Conservation (phyloP, 2,888 invertebrate genomes). For the Stegana nigrithorax region DNA sequence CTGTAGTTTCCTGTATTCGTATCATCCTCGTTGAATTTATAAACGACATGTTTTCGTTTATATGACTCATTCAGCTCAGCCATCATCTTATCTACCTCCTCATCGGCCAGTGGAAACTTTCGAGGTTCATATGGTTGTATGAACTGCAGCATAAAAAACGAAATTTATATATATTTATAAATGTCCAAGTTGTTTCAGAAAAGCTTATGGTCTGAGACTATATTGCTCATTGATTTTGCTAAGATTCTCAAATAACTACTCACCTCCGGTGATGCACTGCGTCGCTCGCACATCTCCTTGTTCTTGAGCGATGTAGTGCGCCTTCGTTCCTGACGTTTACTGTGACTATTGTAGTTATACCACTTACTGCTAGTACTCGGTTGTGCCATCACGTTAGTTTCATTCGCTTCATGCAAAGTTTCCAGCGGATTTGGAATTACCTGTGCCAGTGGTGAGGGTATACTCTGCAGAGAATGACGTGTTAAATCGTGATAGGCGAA, state of each 20-base stretch:
- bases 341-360: conserved; percentile 33
- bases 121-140: conserved; percentile 82
- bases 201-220: no score
- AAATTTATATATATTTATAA: conserved; percentile 12
- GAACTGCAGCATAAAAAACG: conserved; percentile 70
- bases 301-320: conserved; percentile 66
- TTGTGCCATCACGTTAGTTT: no score
- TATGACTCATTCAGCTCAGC: conserved; percentile 41
- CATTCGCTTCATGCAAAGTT: conserved; percentile 43
- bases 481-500: background rate
- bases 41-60: conserved; percentile 1
- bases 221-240: no score
- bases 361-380: conserved; percentile 18
- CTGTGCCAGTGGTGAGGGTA: conserved; percentile 64
- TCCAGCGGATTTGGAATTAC: conserved; percentile 56
- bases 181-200: background rate
- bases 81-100: conserved; percentile 77
- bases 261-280: conserved; percentile 71
- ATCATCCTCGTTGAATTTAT: background rate
- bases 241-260: no score
- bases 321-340: conserved; percentile 59
- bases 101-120: conserved; percentile 79
- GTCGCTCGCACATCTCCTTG: conserved; percentile 57
- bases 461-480: conserved; percentile 47
- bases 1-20: no score